phyloP scores from a whole-genome alignment of 2,888 invertebrate species.

The Marronus borbonicus region DNA sequence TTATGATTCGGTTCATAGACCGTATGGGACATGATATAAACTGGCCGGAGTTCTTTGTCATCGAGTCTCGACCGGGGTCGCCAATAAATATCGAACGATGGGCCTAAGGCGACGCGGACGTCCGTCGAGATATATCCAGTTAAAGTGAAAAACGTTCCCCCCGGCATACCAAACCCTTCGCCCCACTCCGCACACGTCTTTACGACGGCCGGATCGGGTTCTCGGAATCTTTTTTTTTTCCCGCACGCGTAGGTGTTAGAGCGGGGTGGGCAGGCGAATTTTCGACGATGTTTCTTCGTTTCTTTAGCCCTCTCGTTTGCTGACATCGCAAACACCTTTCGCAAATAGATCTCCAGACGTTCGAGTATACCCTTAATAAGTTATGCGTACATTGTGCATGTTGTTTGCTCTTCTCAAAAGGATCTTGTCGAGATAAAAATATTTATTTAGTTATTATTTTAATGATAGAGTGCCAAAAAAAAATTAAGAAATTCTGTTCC shows the following conservation, averaged over 20 bases:
- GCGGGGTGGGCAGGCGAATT: neutral
- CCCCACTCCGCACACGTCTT: neutral
- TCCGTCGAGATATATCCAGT: slow-evolving; percentile 58
- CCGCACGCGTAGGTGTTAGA: neutral
- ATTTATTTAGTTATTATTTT: too few species aligned
- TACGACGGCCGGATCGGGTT: neutral
- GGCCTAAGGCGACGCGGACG: slow-evolving; percentile 54
- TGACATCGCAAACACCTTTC: slow-evolving; percentile 33
- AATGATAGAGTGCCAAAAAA: too few species aligned
- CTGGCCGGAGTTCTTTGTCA: slow-evolving; percentile 62
- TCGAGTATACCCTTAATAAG: neutral
- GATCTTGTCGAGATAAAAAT: too few species aligned
- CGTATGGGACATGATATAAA: slow-evolving; percentile 62
- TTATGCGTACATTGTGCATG: too few species aligned
- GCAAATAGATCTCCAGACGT: slow-evolving; percentile 9
- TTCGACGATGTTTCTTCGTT: slow-evolving; percentile 10
- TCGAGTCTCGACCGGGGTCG: slow-evolving; percentile 58
- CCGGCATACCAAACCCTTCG: neutral
- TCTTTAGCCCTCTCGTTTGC: slow-evolving; percentile 14
- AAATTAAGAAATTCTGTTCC: too few species aligned
- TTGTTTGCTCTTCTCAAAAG: too few species aligned
- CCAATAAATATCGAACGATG: slow-evolving; percentile 63
- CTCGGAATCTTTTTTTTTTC: neutral
- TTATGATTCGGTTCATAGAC: slow-evolving; percentile 65
- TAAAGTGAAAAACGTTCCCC: slow-evolving; percentile 58